Evolutionary conservation across 23 tunicate species (phyloP), one percentile per base, ranked within the genome.

Genomic region (Aplidium turbinatum): DNA sequence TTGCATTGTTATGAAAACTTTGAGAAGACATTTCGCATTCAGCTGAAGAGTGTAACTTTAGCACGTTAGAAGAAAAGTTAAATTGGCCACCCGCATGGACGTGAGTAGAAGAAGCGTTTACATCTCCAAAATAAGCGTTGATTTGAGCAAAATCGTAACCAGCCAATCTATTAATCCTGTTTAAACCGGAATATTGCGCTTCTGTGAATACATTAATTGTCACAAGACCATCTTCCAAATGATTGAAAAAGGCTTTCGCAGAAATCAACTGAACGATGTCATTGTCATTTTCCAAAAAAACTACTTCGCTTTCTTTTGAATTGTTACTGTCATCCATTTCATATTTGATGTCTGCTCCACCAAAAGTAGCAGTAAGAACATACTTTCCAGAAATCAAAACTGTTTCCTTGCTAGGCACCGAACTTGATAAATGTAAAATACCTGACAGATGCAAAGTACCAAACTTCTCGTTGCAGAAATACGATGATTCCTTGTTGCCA

Each of bases 51-150:
- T n/a, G n/a, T n/a, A n/a, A n/a, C n/a, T n/a, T n/a, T n/a, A n/a
- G n/a, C n/a, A n/a, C n/a, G n/a, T n/a, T n/a, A n/a, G n/a, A n/a
- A n/a, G n/a, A n/a, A n/a, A n/a, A n/a, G n/a, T n/a, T n/a, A n/a
- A n/a, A n/a, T n/a, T n/a, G n/a, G n/a, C n/a, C n/a, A n/a, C n/a
- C n/a, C n/a, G n/a, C n/a, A n/a, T n/a, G n/a, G n/a, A n/a, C n/a
- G n/a, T n/a, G n/a, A n/a, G n/a, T n/a, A n/a, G n/a, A 6, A 7
- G 48, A 6, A 18, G 31, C 25, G 23, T 19, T 29, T 4, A 65
- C 60, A 29, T 47, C 35, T 3, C 76, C 76, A 47, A 70, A 70
- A 31, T 28, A 70, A 3, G 58, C 57, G 24, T 70, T 27, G 30
- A 47, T 24, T 26, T 47, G 35, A 3, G 47, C 4, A 23, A 70